Conservation (phyloP, 2,113 vertebrate species). For the Loxodonta africana region DNA sequence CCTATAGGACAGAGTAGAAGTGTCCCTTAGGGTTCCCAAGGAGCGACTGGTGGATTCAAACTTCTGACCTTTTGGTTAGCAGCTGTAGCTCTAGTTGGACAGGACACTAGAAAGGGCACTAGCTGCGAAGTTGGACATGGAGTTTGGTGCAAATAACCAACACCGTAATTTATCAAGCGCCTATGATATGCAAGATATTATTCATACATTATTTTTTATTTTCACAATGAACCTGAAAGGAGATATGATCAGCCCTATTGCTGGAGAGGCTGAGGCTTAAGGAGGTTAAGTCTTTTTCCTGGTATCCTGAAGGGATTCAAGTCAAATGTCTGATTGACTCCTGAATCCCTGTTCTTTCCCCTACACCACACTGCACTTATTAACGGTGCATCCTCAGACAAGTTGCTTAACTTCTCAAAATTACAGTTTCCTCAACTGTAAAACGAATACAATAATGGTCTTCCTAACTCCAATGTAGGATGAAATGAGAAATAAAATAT, state of each 20-base stretch:
- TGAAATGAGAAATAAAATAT: neutral
- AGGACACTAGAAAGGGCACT: neutral
- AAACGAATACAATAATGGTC: neutral
- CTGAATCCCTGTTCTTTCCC: neutral
- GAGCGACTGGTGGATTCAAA: no score
- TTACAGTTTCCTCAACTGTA: neutral
- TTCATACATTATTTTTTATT: neutral
- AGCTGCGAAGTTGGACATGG: neutral
- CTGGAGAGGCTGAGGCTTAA: neutral
- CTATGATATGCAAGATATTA: neutral
- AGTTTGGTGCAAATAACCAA: conserved; percentile 7
- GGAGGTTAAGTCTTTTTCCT: neutral
- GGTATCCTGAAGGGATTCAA: neutral
- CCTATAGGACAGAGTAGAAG: no score
- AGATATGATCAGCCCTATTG: neutral
- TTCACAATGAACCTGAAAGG: neutral
- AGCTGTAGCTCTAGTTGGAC: neutral
- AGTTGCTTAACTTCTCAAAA: conserved; percentile 6
- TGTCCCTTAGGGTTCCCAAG: no score
- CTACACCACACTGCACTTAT: neutral
- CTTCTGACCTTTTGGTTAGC: no score
- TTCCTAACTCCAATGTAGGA: neutral
- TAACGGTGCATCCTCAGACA: neutral
- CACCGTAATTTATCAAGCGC: neutral
- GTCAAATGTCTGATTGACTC: neutral